phyloP scores from a whole-genome alignment of 2,797 vertebrate genomes.

The Meriones psammophilus region DNA sequence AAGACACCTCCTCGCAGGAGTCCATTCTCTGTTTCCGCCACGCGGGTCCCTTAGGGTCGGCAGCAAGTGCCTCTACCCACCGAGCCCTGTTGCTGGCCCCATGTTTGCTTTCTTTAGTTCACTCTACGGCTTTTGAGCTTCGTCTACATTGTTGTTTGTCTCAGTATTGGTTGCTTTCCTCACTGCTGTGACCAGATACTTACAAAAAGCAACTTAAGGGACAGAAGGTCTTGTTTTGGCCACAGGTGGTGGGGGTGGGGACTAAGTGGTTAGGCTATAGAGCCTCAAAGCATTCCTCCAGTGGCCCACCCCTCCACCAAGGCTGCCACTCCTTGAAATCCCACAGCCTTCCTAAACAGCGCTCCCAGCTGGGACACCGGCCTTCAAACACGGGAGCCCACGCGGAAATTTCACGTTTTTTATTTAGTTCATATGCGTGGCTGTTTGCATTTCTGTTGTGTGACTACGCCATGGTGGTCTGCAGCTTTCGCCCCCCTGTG shows the following conservation, averaged over 20 bases:
- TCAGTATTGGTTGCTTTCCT: not conserved
- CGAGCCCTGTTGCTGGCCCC: not conserved
- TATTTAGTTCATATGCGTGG: not conserved
- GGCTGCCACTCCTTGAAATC: not conserved
- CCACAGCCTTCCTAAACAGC: not conserved
- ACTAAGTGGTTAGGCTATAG: not conserved
- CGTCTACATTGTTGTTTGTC: not conserved
- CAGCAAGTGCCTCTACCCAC: not conserved
- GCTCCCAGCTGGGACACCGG: no score
- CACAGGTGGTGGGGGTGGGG: not conserved
- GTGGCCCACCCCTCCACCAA: no score
- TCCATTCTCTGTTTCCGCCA: not conserved
- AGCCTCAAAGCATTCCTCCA: not conserved
- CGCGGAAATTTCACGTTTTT: not conserved
- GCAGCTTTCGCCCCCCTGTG: not conserved
- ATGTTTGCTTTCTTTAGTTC: not conserved
- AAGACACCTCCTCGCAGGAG: not conserved
- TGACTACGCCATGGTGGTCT: not conserved
- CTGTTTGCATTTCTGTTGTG: not conserved
- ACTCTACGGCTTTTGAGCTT: not conserved
- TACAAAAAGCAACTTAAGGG: not conserved
- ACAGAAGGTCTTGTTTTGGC: not conserved
- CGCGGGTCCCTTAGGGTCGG: not conserved
- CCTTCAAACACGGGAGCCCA: not conserved
- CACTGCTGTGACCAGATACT: not conserved